Evolutionary conservation across 1,140 invertebrate genomes (phyloP), one percentile per base, ranked within the genome.

Genomic region (Muscidifurax raptorellus): DNA sequence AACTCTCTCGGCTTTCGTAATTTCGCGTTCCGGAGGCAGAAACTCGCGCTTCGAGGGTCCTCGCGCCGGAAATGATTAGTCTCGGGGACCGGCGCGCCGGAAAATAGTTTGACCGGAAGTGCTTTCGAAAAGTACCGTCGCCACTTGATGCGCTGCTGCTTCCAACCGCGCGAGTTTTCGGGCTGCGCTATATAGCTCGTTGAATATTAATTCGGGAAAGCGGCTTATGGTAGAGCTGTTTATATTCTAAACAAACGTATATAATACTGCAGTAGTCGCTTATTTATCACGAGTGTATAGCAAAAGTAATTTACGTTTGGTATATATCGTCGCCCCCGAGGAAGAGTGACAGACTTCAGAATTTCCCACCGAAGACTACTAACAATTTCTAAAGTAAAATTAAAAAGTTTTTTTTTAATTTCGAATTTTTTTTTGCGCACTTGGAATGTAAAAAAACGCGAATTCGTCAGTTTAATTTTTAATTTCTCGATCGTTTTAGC

Each of bases 21-120:
- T 82, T 82, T 82, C 18, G 59, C 18, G 36, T n/a, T n/a, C 52
- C 47, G 36, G 71, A 74, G 28, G 32, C 40, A 64, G 71, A 52
- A 15, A 4, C 47, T 52, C 47, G 36, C 36, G 36, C 10, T 40
- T 32, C 71, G 27, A 74, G 44, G 44, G 27, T 81, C 64, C 80
- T 82, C 30, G 32, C 25, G 10, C 30, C 71, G 72, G 81, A 82
- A 82, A 76, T 64, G 71, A 75, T 82, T 75, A 82, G 59, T 82
- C 71, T 69, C 27, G 18, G 32, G 67, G 44, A 52, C 67, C 25
- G 7, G 18, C 18, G 22, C 69, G 27, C 40, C 22, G 80, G 44
- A 74, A 81, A 81, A 81, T 72, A 59, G 32, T 72, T 81, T 25
- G 80, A 30, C 27, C 67, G 78, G 28, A 71, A 80, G 25, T 71